Base-by-base conservation (phyloP, 1,140 invertebrate species). In the Cephus cinctus region DNA sequence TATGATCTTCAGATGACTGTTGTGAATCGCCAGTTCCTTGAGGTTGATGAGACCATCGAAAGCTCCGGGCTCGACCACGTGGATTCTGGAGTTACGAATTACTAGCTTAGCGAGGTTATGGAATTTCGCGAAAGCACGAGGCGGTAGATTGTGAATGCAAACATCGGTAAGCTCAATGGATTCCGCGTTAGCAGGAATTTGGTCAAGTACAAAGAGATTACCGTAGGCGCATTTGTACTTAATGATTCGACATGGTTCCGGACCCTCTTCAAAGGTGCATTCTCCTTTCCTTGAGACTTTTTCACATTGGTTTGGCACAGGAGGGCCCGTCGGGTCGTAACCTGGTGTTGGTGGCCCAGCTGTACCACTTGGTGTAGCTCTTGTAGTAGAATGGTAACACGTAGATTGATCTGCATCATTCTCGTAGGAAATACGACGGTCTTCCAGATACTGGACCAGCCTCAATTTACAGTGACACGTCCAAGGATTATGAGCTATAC, bases 401-500 rank as follows among this genome's bases (percentile, higher is more conserved):
- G n/a, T n/a, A n/a, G n/a, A n/a, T n/a, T n/a, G n/a, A n/a, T n/a
- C n/a, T n/a, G n/a, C n/a, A 21, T 52, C 36, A 2, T 46, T 49
- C 9, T 62, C 45, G 39, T 67, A 69, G 2, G 44, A 38, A 25
- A 69, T 52, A 4, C 43, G 9, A 3, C 56, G 50, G 5, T 47
- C 18, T 5, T 61, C 32, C 22, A 69, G 32, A 8, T 63, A 53
- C n/a, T 45, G 36, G 3, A 48, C 36, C 2, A 69, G 38, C 31
- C 56, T 62, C 0, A 22, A 42, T 0, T 52, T 58, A 32, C 63
- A 67, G 0, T 67, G 21, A 14, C 66, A 69, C 18, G 55, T 64
- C 66, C 66, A 69, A 3, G 66, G 66, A 41, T 69, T 69, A 1
- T 40, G 48, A 0, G 50, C 14, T 0, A 67, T 36, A 12, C 48